Evolutionary conservation across 2,888 invertebrate species (phyloP).

Genomic region (Anorthoa munda): DNA sequence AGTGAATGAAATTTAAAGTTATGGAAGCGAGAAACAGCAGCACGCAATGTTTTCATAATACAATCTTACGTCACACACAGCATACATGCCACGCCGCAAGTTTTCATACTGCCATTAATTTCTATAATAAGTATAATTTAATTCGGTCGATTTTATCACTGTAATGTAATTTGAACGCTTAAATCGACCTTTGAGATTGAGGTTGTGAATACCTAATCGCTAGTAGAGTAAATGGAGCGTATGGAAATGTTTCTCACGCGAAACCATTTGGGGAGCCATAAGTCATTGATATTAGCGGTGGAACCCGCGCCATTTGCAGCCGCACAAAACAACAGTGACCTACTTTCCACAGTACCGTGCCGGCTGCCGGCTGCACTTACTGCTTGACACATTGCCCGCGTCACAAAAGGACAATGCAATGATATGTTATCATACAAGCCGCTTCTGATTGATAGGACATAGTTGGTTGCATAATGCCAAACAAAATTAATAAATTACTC

Average conservation of each 20-base stretch:
- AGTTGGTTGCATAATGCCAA: constrained; percentile 20
- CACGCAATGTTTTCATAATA: constrained; percentile 70
- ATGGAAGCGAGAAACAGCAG: constrained; percentile 59
- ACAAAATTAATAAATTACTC: constrained; percentile 16
- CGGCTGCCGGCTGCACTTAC: constrained; percentile 63
- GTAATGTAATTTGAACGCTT: constrained; percentile 26
- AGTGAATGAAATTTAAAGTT: constrained; percentile 67
- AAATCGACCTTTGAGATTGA: constrained; percentile 25
- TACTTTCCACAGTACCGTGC: constrained; percentile 79
- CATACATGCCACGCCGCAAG: constrained; percentile 21
- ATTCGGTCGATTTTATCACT: constrained; percentile 43
- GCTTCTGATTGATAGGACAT: constrained; percentile 36
- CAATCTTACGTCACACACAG: constrained; percentile 58
- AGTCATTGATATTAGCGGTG: constrained; percentile 76
- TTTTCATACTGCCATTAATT: constrained; percentile 36
- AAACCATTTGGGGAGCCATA: constrained; percentile 69
- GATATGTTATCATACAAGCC: constrained; percentile 35
- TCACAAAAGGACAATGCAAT: constrained; percentile 52
- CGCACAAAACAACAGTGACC: constrained; percentile 82
- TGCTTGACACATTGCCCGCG: constrained; percentile 61
- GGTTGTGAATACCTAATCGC: constrained; percentile 45
- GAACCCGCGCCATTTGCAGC: constrained; percentile 77
- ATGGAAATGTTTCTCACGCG: constrained; percentile 67
- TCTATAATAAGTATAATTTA: constrained; percentile 40
- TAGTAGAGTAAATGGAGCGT: constrained; percentile 60